phyloP scores from a whole-genome alignment of 2,797 vertebrate genomes.

The Lutjanus argentimaculatus region DNA sequence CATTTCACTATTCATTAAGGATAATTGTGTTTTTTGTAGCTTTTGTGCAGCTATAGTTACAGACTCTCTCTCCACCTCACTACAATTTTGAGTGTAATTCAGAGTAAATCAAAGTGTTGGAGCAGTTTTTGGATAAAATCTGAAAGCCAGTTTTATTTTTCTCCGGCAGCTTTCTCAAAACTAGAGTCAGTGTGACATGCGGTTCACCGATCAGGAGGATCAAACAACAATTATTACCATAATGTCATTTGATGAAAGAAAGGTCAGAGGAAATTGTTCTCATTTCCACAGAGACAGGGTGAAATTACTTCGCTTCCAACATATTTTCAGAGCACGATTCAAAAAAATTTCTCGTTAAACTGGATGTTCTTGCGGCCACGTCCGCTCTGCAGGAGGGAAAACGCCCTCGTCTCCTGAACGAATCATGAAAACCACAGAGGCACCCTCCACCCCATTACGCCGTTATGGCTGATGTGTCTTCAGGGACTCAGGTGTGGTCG shows the following conservation, averaged over 20 bases:
- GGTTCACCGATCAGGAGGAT: not conserved
- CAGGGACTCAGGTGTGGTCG: slow-evolving; percentile 64
- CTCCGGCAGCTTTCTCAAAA: not conserved
- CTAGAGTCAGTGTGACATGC: not conserved
- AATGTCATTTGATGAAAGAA: not conserved
- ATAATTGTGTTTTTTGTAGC: too few relatives aligned
- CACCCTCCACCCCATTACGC: not conserved
- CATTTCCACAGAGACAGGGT: not conserved
- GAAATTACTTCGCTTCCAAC: not conserved
- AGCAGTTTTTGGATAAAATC: too few relatives aligned
- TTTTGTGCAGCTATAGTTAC: too few relatives aligned
- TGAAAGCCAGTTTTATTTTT: not conserved
- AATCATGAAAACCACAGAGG: slow-evolving; percentile 16
- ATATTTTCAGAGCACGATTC: not conserved
- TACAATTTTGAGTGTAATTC: too few relatives aligned
- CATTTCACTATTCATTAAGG: too few relatives aligned
- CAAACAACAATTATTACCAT: not conserved
- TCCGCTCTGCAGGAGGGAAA: not conserved
- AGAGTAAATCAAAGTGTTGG: too few relatives aligned
- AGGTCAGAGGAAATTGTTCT: not conserved
- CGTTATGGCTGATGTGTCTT: slow-evolving; percentile 27
- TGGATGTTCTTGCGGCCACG: not conserved
- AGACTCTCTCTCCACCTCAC: too few relatives aligned
- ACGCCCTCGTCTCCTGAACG: slow-evolving; percentile 14
- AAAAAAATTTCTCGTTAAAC: not conserved